Evolutionary conservation across 2,113 vertebrate species (phyloP).

Genomic region (Apus apus): DNA sequence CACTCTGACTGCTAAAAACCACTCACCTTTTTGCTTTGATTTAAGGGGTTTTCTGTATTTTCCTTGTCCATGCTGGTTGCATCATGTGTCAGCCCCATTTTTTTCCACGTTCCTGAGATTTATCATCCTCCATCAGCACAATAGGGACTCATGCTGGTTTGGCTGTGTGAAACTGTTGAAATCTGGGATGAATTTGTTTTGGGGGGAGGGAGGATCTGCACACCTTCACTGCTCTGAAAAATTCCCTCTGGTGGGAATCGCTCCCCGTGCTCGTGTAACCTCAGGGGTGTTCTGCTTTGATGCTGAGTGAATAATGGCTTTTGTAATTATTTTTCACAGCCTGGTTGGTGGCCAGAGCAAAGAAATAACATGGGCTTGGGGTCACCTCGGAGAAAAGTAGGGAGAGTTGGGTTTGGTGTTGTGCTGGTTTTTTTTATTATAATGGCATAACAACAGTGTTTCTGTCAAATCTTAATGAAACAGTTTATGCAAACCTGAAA

Average conservation of each 20-base stretch:
- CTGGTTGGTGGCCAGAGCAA: not conserved
- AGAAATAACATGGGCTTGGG: not conserved
- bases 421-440: not conserved
- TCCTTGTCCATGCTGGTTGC: fast-evolving
- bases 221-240: fast-evolving
- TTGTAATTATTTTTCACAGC: not conserved
- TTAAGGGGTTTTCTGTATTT: not conserved
- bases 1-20: not conserved
- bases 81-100: fast-evolving
- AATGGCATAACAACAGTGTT: not conserved
- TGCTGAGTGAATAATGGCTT: not conserved
- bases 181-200: not conserved
- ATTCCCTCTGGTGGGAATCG: fast-evolving
- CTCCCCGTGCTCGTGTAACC: fast-evolving
- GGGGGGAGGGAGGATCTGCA: not conserved
- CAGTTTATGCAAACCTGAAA: constrained; percentile 53
- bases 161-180: not conserved
- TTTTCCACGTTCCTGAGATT: fast-evolving
- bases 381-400: not conserved
- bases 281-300: not conserved
- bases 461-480: constrained; percentile 45
- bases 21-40: not conserved
- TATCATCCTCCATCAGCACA: too few species aligned
- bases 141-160: fast-evolving
- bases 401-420: not conserved